These are phyloP conservation scores for Neolamprologus variostigma DNA, from an alignment of 2,113 vertebrate genomes.

Conservation along the genomic window DNA sequence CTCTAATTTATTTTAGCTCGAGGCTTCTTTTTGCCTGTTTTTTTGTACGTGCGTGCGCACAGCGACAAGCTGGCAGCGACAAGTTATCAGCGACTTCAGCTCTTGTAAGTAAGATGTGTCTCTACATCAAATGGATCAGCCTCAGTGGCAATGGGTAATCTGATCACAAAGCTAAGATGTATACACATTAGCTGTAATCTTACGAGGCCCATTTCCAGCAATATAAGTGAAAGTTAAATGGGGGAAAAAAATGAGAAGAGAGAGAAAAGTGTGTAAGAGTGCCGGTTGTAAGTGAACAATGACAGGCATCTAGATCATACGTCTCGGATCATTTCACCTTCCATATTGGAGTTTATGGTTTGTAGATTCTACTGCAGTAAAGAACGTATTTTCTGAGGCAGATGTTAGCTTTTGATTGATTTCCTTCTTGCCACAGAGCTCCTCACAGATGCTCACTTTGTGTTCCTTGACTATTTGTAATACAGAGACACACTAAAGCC, in stretches of 20 bases:
- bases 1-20: conserved; percentile 6
- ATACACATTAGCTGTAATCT: conserved; percentile 9
- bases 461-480: conserved; percentile 32
- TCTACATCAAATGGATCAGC: background rate
- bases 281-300: conserved; percentile 17
- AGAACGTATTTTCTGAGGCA: conserved; percentile 37
- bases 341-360: conserved; percentile 50
- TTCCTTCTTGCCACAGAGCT: background rate
- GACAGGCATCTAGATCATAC: conserved; percentile 50
- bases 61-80: background rate
- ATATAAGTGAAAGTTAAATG: conserved; percentile 6
- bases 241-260: background rate
- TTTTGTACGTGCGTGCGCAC: background rate
- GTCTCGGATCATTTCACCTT: conserved; percentile 43
- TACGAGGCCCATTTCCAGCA: background rate
- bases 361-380: conserved; percentile 42
- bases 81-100: background rate
- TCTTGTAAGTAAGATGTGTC: background rate
- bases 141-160: background rate
- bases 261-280: background rate
- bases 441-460: conserved; percentile 34
- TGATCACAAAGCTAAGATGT: background rate
- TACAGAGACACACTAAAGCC: conserved; percentile 22
- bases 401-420: conserved; percentile 57
- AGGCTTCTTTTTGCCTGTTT: background rate